Evolutionary conservation across 2,888 invertebrate species (phyloP), one percentile per base, ranked within the genome.

Genomic region (Spatulosminthurus flaviceps): DNA sequence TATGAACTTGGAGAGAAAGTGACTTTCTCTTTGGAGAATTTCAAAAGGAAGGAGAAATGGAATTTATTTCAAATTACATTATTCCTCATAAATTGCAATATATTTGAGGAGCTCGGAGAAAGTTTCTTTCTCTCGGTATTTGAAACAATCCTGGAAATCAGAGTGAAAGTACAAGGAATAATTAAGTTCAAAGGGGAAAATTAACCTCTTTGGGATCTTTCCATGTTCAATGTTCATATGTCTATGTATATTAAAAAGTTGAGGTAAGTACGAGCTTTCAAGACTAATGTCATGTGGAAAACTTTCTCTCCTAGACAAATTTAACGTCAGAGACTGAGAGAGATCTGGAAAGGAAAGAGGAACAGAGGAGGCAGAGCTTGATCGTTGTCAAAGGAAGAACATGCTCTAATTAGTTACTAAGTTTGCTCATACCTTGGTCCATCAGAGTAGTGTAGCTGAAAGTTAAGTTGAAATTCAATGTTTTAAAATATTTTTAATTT

Each of bases 391-490:
- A 19, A 19, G 19, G 19, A n/a, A 4, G 51, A 51, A 51, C 51
- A 51, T 51, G 51, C 51, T 51, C 51, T 51, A 51, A 51, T 51
- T 51, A 51, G 51, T 51, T 51, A 19, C 19, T 51, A 4, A 51
- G 51, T 51, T 51, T 51, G 16, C 51, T 19, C 16, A 11, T 51
- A 19, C 16, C 51, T 51, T 19, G 5, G 16, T 19, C 5, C 34
- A 34, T 16, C 1, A 51, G 16, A 51, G 9, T 51, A 11, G n/a
- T 51, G 51, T 16, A 51, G 16, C 9, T 51, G 51, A n/a, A 19
- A n/a, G n/a, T n/a, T n/a, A n/a, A n/a, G n/a, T n/a, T n/a, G n/a
- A n/a, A n/a, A n/a, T n/a, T n/a, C 19, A n/a, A 19, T 2, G 51
- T 16, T 51, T 51, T 19, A 2, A 16, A n/a, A 51, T 19, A 4